Base-by-base conservation (phyloP, 1,140 invertebrate genomes). In the Drepana arcuata region DNA sequence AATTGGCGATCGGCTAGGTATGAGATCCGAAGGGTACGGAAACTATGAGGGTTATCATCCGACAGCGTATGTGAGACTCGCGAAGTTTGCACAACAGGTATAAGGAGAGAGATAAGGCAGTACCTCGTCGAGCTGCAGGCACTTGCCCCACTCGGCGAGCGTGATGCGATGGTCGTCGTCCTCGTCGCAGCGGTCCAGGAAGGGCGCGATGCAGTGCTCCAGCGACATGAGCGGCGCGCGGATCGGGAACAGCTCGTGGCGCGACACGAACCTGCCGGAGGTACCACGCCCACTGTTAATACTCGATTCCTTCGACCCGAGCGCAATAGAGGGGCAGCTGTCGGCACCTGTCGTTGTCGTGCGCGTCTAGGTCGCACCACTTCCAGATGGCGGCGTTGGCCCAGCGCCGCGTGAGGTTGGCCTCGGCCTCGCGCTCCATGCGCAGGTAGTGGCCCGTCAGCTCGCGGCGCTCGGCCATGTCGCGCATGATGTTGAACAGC, bases 401-500 rank as follows among this genome's bases (percentile, higher is more conserved):
- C 93, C 95, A 96, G 53, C 92, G 88, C 16, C 91, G 85, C 0
- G 91, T 92, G 51, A 92, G 86, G 63, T 95, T 94, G 6, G 87
- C 89, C 84, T 97, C 95, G 11, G 95, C 94, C 81, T 96, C 93
- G 30, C 89, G 85, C 84, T 97, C 92, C 90, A 97, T 90, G 73
- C 91, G 86, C 65, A 93, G 84, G 64, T 93, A 96, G 64, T 95
- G 88, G 3, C 90, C 87, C n/a, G 91, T 89, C 2, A 97, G 84
- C 77, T 96, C 95, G 60, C 93, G 86, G 51, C 95, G 87, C 67
- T 96, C 94, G 32, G 96, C 95, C 71, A 97, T 84, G 83, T 97
- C 95, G 41, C 94, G 89, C 95, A 97, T 95, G 33, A 97, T 93
- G 86, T 96, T 96, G 86, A 96, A 98, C 4, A 98, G 88, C 96